A percentile compares a stretch with the other conserved stretches of the same genome.
Evolutionary conservation across 2,888 invertebrate species (phyloP).

Genomic region (Torymus tubicola): DNA sequence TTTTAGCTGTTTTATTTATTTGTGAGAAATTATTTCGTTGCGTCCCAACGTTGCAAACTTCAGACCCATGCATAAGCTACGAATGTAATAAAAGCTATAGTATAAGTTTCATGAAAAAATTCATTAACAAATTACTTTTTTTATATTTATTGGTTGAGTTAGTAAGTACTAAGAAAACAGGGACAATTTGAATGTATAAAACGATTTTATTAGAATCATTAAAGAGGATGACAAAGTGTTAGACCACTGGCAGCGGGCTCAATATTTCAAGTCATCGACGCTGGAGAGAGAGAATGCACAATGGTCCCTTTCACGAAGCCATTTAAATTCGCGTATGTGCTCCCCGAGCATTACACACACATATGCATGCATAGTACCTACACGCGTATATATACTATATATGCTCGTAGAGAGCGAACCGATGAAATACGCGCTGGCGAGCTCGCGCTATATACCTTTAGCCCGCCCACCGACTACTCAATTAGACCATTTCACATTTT

Average conservation of each 20-base stretch:
- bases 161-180: too few species aligned
- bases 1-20: too few species aligned
- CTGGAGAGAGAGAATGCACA: slow-evolving; percentile 15
- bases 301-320: slow-evolving; percentile 36
- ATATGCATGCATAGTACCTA: not conserved
- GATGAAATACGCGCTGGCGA: slow-evolving; percentile 33
- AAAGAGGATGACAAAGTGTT: slow-evolving; percentile 36
- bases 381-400: not conserved
- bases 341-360: not conserved
- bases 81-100: too few species aligned
- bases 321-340: slow-evolving; percentile 46
- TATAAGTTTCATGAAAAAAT: too few species aligned
- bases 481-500: slow-evolving; percentile 71
- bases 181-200: too few species aligned
- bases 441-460: slow-evolving; percentile 30
- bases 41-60: too few species aligned
- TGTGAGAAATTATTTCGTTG: too few species aligned
- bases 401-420: not conserved
- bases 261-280: slow-evolving; percentile 35
- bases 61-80: too few species aligned
- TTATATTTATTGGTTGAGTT: not conserved
- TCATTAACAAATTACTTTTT: not conserved
- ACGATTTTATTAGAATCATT: slow-evolving; percentile 34
- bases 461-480: slow-evolving; percentile 67
- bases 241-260: not conserved